Evolutionary conservation across 2,113 vertebrate species (phyloP).

Genomic region (Aspiorhynchus laticeps): DNA sequence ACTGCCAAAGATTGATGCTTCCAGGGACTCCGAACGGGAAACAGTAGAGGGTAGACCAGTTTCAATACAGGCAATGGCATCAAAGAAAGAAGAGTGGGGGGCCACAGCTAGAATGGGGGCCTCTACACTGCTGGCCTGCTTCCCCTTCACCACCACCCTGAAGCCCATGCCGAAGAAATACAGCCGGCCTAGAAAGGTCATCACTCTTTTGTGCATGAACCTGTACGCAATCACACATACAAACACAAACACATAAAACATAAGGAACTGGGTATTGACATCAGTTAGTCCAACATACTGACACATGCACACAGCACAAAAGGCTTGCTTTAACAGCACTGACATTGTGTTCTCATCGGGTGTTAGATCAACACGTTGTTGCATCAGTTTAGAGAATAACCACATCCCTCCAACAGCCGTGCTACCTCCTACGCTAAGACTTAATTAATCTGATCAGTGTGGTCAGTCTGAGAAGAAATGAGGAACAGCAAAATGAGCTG

Average conservation of each 20-base stretch:
- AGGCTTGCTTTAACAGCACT: background rate
- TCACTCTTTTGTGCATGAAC: constrained; percentile 74
- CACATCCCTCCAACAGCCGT: constrained; percentile 3
- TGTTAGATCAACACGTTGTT: constrained; percentile 4
- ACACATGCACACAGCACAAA: background rate
- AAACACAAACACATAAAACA: background rate
- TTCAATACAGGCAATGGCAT: constrained; percentile 84
- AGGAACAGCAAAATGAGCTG: background rate
- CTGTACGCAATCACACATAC: constrained; percentile 69
- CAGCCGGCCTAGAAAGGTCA: constrained; percentile 78
- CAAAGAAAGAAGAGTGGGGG: constrained; percentile 96
- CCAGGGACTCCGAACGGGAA: constrained; percentile 86
- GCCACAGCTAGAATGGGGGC: constrained; percentile 90
- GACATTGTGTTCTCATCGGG: background rate
- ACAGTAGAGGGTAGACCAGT: constrained; percentile 91
- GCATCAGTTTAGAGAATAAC: constrained; percentile 19
- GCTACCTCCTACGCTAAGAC: background rate
- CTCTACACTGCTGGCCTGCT: constrained; percentile 72
- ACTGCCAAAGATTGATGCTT: constrained; percentile 88
- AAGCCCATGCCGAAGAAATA: constrained; percentile 92
- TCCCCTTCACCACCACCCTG: constrained; percentile 84
- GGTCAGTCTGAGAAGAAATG: background rate
- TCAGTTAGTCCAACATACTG: background rate
- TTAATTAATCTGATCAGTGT: constrained; percentile 22
- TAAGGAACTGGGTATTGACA: background rate